A percentile compares a stretch with the other conserved stretches of the same genome.
Evolutionary conservation across 1,140 invertebrate genomes (phyloP).

Genomic region (Calephelis nemesis): DNA sequence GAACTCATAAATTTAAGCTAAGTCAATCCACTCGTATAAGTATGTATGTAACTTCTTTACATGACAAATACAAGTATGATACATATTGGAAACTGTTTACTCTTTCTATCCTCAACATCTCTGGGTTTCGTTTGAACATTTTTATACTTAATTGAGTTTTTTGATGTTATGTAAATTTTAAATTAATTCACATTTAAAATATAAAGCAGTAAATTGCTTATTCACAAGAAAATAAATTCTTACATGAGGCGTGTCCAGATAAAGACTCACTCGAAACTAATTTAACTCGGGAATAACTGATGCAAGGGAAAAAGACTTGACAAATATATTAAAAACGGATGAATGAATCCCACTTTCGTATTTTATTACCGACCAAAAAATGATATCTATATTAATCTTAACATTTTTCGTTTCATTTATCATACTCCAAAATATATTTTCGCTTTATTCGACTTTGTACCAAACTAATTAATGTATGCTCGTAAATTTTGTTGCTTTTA

Average conservation of each 20-base stretch:
- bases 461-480: not conserved
- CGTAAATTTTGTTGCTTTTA: not conserved
- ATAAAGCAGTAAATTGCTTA: not conserved
- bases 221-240: not conserved
- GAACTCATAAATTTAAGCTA: too few species aligned
- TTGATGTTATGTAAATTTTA: not conserved
- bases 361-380: constrained; percentile 38
- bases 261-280: constrained; percentile 42
- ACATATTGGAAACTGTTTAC: too few species aligned
- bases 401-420: not conserved
- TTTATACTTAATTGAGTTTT: too few species aligned
- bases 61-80: too few species aligned
- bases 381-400: constrained; percentile 22
- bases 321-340: constrained; percentile 49
- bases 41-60: too few species aligned
- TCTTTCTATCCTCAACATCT: too few species aligned
- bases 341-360: constrained; percentile 40
- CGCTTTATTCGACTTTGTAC: not conserved
- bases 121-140: too few species aligned
- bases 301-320: constrained; percentile 29
- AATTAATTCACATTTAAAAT: not conserved
- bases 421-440: constrained; percentile 6
- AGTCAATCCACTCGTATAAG: too few species aligned
- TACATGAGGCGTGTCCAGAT: constrained; percentile 23
- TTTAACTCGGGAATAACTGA: not conserved